Base-by-base conservation (phyloP, 1,140 invertebrate genomes). In the Amphibalanus amphitrite region DNA sequence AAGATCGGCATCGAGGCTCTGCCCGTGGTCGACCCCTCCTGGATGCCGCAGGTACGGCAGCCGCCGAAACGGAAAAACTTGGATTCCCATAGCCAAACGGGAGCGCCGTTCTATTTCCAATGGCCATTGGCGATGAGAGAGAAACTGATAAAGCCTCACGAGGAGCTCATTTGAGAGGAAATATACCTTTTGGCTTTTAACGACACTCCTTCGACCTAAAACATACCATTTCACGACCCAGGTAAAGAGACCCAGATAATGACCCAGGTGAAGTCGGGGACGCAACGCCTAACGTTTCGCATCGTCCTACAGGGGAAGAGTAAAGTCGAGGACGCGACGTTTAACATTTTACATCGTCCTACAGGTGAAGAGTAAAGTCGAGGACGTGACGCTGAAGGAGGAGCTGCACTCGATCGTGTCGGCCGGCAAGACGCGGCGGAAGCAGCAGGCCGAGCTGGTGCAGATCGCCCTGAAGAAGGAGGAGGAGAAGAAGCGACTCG, bases 301-400 rank as follows among this genome's bases (percentile, higher is more conserved):
- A 25, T 59, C 25, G 47, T 25, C 47, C 13, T 59, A 13, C 47
- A 74, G 67, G 72, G 73, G 47, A 75, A 75, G 69, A 72, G n/a
- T n/a, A n/a, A n/a, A n/a, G n/a, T n/a, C n/a, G n/a, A n/a, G n/a
- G n/a, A 59, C 47, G 25, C 47, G 13, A 25, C 47, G 25, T 59
- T 15, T 15, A 59, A 59, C 13, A 59, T 25, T 13, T 15, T 25
- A 65, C 64, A 3, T 65, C 26, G 6, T 26, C 6, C 23, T 65
- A 8, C 64, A 74, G 68, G 72, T 74, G 64, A 76, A 76, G 69
- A 73, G 71, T 0, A 98, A 98, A 82, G 94, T 99, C 30, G 95
- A 99, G 84, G 96, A 98, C 83, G 94, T 98, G 72, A 96, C 95
- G 0, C 86, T 98, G n/a, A 98, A 95, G 82, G 95, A 99, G 81